Percentiles rank a stretch among this genome's conserved stretches.
phyloP scores from a whole-genome alignment of 2,113 vertebrate genomes.

The Lutjanus erythropterus region DNA sequence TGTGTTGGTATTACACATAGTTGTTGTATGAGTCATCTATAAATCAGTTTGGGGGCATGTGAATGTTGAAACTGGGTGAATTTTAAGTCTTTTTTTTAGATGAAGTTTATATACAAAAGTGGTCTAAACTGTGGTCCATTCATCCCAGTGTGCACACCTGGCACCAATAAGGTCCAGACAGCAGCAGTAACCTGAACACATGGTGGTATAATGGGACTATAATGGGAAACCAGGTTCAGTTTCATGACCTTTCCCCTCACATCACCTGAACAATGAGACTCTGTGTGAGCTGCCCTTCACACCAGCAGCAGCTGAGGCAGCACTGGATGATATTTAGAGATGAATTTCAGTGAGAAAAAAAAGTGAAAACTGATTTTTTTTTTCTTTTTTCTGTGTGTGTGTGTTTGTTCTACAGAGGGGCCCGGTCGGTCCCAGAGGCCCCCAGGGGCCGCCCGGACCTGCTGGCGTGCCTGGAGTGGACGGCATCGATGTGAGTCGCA shows the following conservation, averaged over 20 bases:
- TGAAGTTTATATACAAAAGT: not conserved
- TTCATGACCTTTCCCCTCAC: slow-evolving; percentile 60
- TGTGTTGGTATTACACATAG: not conserved
- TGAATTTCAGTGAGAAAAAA: slow-evolving; percentile 33
- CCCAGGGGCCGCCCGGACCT: slow-evolving; percentile 86
- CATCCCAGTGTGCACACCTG: slow-evolving; percentile 20
- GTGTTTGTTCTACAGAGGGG: slow-evolving; percentile 87
- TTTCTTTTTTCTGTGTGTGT: too few species aligned
- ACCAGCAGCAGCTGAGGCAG: slow-evolving; percentile 14
- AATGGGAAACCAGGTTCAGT: slow-evolving; percentile 51
- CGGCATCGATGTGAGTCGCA: slow-evolving; percentile 93
- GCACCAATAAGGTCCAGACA: slow-evolving; percentile 30
- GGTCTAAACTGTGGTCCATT: not conserved
- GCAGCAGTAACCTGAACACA: slow-evolving; percentile 53
- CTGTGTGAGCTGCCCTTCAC: slow-evolving; percentile 59
- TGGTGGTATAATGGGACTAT: slow-evolving; percentile 35
- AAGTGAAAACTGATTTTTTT: slow-evolving; percentile 33
- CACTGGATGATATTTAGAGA: slow-evolving; percentile 33
- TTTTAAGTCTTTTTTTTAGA: not conserved
- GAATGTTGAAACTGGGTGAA: not conserved
- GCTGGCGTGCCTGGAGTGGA: slow-evolving; percentile 94
- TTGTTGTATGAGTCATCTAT: not conserved
- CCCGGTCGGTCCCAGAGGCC: slow-evolving; percentile 88
- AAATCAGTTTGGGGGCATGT: not conserved
- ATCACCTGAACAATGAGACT: slow-evolving; percentile 61